Conservation (phyloP, 2,888 invertebrate species). For the Caenorhabditis becei region DNA sequence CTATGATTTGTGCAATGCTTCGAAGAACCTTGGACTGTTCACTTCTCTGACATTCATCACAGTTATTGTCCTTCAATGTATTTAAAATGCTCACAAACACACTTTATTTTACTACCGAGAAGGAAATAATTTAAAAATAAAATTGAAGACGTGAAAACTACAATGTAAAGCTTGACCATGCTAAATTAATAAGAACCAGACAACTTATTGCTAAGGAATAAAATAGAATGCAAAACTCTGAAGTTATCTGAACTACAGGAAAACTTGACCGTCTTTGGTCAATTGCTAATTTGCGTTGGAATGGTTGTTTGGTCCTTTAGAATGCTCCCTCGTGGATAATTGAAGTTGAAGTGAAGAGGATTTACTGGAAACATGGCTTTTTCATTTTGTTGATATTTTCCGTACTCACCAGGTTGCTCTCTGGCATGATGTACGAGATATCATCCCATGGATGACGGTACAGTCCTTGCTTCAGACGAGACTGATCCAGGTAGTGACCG, state of each 20-base stretch:
- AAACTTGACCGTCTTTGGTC: not conserved
- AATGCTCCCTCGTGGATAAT: not conserved
- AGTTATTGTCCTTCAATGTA: not conserved
- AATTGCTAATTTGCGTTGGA: conserved; percentile 14
- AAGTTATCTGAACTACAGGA: not conserved
- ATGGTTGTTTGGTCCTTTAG: conserved; percentile 32
- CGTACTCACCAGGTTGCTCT: conserved; percentile 80
- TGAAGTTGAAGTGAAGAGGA: not conserved
- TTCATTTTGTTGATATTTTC: not conserved
- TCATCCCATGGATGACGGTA: conserved; percentile 99
- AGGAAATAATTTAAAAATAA: conserved; percentile 13
- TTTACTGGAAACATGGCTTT: conserved; percentile 28
- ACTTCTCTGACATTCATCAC: not conserved
- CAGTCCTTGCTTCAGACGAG: conserved; percentile 96
- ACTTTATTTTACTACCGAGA: conserved; percentile 5
- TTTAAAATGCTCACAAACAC: conserved; percentile 2
- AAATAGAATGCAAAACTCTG: not conserved
- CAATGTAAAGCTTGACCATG: conserved; percentile 24
- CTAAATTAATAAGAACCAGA: conserved; percentile 3
- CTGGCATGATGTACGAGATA: conserved; percentile 91
- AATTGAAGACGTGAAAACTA: conserved; percentile 6
- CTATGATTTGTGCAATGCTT: conserved; percentile 35
- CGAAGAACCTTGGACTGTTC: too few species aligned
- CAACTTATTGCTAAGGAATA: conserved; percentile 17
- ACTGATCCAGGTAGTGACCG: conserved; percentile 98